Evolutionary conservation across 2,797 vertebrate genomes (phyloP), one percentile per base, ranked within the genome.

Genomic region (Oreochromis mossambicus): DNA sequence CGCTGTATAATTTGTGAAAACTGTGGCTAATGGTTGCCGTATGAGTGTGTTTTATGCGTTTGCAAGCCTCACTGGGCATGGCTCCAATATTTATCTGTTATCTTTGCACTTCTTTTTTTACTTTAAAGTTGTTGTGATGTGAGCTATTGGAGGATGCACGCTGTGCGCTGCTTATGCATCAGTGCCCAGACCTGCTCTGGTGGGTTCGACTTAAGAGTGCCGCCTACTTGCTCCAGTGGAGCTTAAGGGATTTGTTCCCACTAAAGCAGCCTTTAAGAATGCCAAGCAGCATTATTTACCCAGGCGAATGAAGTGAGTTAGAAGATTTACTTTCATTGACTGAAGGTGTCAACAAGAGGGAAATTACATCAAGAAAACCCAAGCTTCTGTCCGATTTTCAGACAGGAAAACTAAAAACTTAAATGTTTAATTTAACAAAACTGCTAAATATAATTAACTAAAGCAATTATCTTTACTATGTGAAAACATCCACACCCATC

Each of bases 231-330:
- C 84, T 87, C 81, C 70, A 29, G 68, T 61, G 80, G 86, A 80
- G 92, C 86, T 94, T 91, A 91, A 87, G 51, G 81, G 92, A 93
- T 93, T 93, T 92, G 88, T 88, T 89, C 66, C 82, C 83, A 58
- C 12, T 26, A 79, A 79, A 78, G 88, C 82, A 55, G 88, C 87
- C 83, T 55, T 88, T 78, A 34, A 81, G 81, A 79, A 90, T 88
- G 84, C 82, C 91, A 88, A 85, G 81, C 80, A 90, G 84, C 63
- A 88, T 92, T 92, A 90, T 63, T 79, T 80, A 82, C 81, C 85
- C 63, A 19, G 66, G 76, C 58, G 24, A 89, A 75, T 82, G 77
- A 86, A 75, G 34, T 1, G 26, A 73, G 70, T 85, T 76, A 81
- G 78, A 83, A 50, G 80, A 91, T 82, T 83, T 56, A 79, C 55